Percentiles rank a stretch among this genome's conserved stretches.
phyloP scores from a whole-genome alignment of 2,113 vertebrate genomes.

The Ophthalmolycus amberensis region DNA sequence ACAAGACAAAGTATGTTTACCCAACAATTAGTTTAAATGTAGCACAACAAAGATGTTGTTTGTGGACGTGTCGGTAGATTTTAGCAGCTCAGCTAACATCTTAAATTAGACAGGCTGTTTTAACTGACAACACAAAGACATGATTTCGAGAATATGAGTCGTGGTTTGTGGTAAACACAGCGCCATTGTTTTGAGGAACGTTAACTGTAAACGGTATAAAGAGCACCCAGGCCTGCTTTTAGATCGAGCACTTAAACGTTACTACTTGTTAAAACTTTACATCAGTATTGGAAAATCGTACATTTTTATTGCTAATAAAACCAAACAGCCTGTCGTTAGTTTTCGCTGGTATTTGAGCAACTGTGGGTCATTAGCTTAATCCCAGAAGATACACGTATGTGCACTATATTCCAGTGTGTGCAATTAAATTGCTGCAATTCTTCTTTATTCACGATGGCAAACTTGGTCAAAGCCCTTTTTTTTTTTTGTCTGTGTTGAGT shows the following conservation, averaged over 20 bases:
- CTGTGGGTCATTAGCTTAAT: background rate
- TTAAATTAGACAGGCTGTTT: background rate
- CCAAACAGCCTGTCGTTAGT: background rate
- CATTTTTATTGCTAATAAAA: background rate
- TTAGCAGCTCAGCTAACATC: background rate
- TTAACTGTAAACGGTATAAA: background rate
- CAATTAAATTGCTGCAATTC: background rate
- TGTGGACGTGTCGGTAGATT: background rate
- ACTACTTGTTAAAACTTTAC: background rate
- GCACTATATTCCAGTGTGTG: background rate
- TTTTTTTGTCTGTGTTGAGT: background rate
- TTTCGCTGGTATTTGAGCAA: background rate
- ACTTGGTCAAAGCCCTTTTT: background rate
- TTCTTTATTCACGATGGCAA: background rate
- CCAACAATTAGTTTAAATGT: background rate
- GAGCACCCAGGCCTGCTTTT: slow-evolving; percentile 9
- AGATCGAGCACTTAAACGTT: background rate
- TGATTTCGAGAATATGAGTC: background rate
- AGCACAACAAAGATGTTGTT: background rate
- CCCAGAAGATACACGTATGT: background rate
- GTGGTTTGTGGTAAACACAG: slow-evolving; percentile 19
- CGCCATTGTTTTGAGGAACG: slow-evolving; percentile 24
- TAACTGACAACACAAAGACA: background rate
- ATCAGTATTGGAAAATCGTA: background rate
- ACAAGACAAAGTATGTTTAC: background rate